Percentiles rank a stretch among this genome's conserved stretches.
phyloP scores from a whole-genome alignment of 53 echinoderm and acorn worm species.

The Holothuria scabra region DNA sequence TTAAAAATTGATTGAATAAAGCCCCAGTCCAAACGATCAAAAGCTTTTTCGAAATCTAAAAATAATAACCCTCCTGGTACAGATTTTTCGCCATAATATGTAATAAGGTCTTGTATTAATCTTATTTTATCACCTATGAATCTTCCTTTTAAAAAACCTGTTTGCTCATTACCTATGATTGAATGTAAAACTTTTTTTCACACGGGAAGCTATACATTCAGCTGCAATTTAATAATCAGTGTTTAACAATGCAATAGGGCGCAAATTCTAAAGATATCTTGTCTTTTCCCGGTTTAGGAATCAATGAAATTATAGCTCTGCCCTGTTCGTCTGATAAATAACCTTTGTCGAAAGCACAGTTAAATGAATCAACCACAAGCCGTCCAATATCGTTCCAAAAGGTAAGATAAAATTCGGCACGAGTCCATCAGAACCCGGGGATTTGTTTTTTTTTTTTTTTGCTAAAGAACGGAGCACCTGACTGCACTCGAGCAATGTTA shows the following conservation, averaged over 20 bases:
- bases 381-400: constrained; percentile 2
- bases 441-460: not conserved
- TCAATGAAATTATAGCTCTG: not conserved
- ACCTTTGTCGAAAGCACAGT: no score
- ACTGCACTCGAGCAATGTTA: no score
- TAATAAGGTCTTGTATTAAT: not conserved
- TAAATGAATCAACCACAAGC: not conserved
- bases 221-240: not conserved
- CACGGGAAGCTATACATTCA: not conserved
- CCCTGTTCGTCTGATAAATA: not conserved
- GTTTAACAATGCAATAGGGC: not conserved
- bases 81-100: not conserved
- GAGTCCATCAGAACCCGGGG: not conserved
- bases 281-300: not conserved
- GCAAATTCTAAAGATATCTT: not conserved
- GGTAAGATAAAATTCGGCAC: not conserved
- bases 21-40: not conserved
- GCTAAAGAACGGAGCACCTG: not conserved
- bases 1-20: not conserved
- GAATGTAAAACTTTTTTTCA: no score
- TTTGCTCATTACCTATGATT: constrained; percentile 12
- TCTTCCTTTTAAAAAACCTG: not conserved
- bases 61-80: not conserved
- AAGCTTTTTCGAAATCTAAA: not conserved
- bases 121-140: not conserved